Base-by-base conservation (phyloP, 2,797 vertebrate genomes). In the Manis pentadactyla region DNA sequence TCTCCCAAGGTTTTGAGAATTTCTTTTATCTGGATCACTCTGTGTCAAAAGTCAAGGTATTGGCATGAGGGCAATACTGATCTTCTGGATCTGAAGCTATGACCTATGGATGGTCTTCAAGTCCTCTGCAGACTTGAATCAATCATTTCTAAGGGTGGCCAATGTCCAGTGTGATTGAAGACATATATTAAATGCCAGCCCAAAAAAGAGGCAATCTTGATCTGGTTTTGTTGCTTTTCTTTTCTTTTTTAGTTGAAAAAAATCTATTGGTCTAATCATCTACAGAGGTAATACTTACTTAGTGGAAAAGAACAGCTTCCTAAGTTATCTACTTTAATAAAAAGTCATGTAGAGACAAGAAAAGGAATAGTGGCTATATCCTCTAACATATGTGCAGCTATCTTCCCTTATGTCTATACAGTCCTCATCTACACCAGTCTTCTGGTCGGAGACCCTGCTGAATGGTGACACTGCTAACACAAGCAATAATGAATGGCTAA, bases 171-270 rank as follows among this genome's bases (percentile, higher is more conserved):
- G 46, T 84, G 57, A 68, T 37, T 90, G 42, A 92, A 97, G 73
- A 94, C 51, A 69, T 95, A 90, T 87, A n/a, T 39, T 88, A 87
- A 97, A 95, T 74, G 18, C 42, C 61, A 93, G 19, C 66, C 93
- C 59, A 90, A 55, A 92, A 97, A 78, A 42, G 55, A 92, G 96
- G 23, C 15, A 31, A 84, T 94, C 55, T 90, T 66, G 27, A 78
- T 61, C 57, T 39, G 77, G 29, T 39, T 85, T 91, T 10, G 17
- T 66, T 69, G 53, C 21, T 46, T 66, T 68, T n/a, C 14, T 27
- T 37, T 37, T 69, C 46, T 49, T 25, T 71, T 27, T 59, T 73
- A 12, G 46, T 46, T 46, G 46, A 46, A 12, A 46, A 12, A 95
- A 92, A 88, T 87, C 75, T 89, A 89, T 68, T 42, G 59, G 25